Base-by-base conservation (phyloP, 2,113 vertebrate species). In the Megaceryle torquata region DNA sequence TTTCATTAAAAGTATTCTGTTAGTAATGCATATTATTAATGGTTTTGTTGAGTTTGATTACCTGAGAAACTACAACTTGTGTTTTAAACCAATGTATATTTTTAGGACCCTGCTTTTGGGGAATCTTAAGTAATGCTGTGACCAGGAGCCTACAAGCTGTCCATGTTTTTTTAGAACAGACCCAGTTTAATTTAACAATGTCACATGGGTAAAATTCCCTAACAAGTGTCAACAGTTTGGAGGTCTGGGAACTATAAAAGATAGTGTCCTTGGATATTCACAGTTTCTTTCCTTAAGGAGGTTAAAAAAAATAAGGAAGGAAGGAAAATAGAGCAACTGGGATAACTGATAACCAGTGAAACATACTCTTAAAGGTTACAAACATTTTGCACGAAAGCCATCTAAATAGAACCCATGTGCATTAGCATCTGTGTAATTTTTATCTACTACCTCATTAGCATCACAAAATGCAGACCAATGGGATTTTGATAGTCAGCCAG, bases 341-440 rank as follows among this genome's bases (percentile, higher is more conserved):
- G 17, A 71, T 70, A 88, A 77, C 20, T 74, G 33, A 63, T 81
- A 81, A 2, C 8, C 48, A 10, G 8, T 15, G 33, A 75, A 90
- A 61, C 20, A 44, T 46, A 43, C 57, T 80, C 51, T 67, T 67
- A 56, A 18, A 78, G n/a, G 48, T 65, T 92, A 28, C 54, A 82
- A 90, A 78, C 44, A 59, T 31, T 59, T 82, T 3, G 15, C 37
- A 37, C 50, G 35, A 59, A 8, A 69, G 41, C 71, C 28, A 56
- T 61, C 41, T 75, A 78, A 88, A 76, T 15, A 78, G 69, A 92
- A 90, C 15, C 43, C 72, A 37, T 69, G 88, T 57, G 57, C 37
- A 84, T 86, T 84, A 84, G 65, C 86, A 84, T 90, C 82, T 93
- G 60, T 64, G 57, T 78, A 50, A 75, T 82, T 93, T 95, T 95